Base-by-base conservation (phyloP, 2,888 invertebrate genomes). In the Monochamus alternatus region DNA sequence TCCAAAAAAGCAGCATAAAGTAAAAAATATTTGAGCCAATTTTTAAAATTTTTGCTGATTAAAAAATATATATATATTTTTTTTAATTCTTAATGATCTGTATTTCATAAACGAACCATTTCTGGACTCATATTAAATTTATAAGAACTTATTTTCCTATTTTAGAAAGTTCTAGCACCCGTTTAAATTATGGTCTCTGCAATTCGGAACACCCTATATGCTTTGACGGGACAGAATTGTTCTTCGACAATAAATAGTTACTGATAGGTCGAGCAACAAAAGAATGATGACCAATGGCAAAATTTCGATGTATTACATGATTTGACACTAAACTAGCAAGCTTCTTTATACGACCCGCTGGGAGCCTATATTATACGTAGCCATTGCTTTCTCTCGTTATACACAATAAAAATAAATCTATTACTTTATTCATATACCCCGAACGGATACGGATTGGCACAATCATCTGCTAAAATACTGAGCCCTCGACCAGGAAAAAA, bases 231-330 rank as follows among this genome's bases (percentile, higher is more conserved):
- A 0, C 22, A 63, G 43, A 63, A 31, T 2, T 12, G 22, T 32
- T 31, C 10, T 60, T 10, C 22, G 30, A 30, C 14, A 30, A 43
- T 43, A 71, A 71, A 71, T 63, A 63, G 63, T 71, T 71, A 71
- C 63, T 47, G 69, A 69, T 60, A 38, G 31, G 22, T 63, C 32
- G 32, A 63, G 52, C 12, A 55, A 55, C 14, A 55, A 47, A 22
- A 77, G 76, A 81, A 77, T 78, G 76, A 77, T 77, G 75, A 81
- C 78, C 77, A 74, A 80, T 76, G 78, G 78, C 78, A 80, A 80
- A 79, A 75, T 80, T 87, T 88, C 87, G 88, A 88, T 88, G 88
- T 88, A 83, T 86, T 85, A 87, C 84, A 87, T 86, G 86, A 84
- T 85, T 84, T 78, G 82, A 86, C 83, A 85, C 87, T 87, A 88